These are phyloP conservation scores for Callionymus lyra DNA, from an alignment of 2,113 vertebrate species.

Conservation along the genomic window DNA sequence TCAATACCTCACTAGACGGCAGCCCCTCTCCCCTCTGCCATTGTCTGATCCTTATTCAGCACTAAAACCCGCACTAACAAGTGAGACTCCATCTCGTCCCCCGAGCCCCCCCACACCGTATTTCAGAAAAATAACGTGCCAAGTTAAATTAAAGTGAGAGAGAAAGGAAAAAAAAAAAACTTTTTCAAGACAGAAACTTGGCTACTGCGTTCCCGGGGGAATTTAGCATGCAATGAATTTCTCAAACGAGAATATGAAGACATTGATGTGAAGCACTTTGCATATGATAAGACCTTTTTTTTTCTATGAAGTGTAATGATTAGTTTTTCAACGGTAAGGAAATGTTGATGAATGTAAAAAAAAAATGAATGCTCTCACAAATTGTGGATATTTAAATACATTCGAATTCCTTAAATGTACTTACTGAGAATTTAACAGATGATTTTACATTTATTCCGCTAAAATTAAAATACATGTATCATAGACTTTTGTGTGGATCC, in stretches of 20 bases:
- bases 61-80: conserved; percentile 68
- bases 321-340: conserved; percentile 49
- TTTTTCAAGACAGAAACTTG: conserved; percentile 63
- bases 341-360: conserved; percentile 34
- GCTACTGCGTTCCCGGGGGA: conserved; percentile 55
- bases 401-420: too few relatives aligned
- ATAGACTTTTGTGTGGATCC: too few relatives aligned
- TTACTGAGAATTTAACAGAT: too few relatives aligned
- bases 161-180: conserved; percentile 38
- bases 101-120: conserved; percentile 47
- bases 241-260: conserved; percentile 63
- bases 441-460: too few relatives aligned
- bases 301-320: conserved; percentile 57
- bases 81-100: conserved; percentile 68
- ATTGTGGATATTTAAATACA: conserved; percentile 50
- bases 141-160: conserved; percentile 68
- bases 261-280: conserved; percentile 63
- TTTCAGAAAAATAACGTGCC: conserved; percentile 65
- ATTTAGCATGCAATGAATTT: conserved; percentile 59
- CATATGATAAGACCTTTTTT: conserved; percentile 60
- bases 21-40: conserved; percentile 56
- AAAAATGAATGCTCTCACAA: conserved; percentile 32
- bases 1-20: conserved; percentile 63
- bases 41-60: conserved; percentile 70
- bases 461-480: too few relatives aligned